phyloP scores from a whole-genome alignment of 2,113 vertebrate species.

The Oreochromis spilurus region DNA sequence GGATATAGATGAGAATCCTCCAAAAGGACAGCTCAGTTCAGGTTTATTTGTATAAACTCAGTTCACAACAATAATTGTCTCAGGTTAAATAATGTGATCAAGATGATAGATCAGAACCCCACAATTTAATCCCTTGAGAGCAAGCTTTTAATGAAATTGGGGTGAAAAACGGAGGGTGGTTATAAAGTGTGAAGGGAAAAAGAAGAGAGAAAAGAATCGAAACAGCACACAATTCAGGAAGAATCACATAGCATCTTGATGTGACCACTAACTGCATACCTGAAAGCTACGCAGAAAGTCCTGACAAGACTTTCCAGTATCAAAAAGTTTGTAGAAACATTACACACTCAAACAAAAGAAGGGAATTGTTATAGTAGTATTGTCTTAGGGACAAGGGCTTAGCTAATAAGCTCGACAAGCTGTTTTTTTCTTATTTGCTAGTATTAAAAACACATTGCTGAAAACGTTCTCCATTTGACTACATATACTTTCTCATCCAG shows the following conservation, averaged over 20 bases:
- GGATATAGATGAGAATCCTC: neutral
- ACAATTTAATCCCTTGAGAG: neutral
- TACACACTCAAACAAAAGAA: neutral
- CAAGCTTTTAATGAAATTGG: neutral
- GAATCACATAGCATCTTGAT: neutral
- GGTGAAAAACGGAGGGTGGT: neutral
- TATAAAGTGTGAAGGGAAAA: neutral
- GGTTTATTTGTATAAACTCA: neutral
- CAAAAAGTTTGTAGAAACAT: neutral
- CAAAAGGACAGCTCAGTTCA: neutral
- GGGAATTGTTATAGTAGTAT: neutral
- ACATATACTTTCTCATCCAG: neutral
- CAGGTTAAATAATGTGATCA: neutral
- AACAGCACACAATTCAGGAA: neutral
- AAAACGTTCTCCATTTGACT: neutral
- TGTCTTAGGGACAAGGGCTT: neutral
- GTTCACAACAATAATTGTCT: neutral
- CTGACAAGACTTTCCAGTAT: neutral
- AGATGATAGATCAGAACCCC: neutral
- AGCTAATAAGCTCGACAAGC: neutral
- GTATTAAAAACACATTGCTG: neutral
- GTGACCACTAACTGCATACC: neutral
- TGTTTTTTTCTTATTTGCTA: neutral
- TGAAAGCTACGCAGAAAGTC: neutral
- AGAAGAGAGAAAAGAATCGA: neutral